Evolutionary conservation across 2,888 invertebrate genomes (phyloP).

Genomic region (Lepas anatifera): DNA sequence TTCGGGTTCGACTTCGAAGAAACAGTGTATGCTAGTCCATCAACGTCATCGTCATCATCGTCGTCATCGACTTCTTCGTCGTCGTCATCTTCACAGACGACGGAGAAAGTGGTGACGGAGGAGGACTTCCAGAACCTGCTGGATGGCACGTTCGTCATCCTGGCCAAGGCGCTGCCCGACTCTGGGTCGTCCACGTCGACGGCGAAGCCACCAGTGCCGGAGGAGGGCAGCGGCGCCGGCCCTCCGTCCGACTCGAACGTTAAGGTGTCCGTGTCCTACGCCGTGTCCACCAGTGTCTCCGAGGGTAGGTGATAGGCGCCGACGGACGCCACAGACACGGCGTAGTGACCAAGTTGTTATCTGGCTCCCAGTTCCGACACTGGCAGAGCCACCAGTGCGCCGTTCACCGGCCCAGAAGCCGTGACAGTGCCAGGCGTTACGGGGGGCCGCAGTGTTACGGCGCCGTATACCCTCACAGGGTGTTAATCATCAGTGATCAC

Average conservation of each 20-base stretch:
- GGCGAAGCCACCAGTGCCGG: background rate
- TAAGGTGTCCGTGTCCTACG: slow-evolving; percentile 10
- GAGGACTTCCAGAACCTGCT: slow-evolving; percentile 6
- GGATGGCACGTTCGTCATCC: slow-evolving; percentile 12
- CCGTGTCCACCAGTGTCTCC: slow-evolving; percentile 6
- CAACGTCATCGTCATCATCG: no score
- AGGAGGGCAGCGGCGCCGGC: background rate
- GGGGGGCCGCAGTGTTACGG: no score
- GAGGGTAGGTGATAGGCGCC: background rate
- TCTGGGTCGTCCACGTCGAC: background rate
- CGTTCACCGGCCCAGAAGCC: no score
- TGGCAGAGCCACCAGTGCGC: no score
- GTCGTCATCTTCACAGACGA: background rate
- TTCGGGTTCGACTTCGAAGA: slow-evolving; percentile 9
- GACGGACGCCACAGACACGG: no score
- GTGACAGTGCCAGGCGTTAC: no score
- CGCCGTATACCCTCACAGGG: no score
- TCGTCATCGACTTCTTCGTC: no score
- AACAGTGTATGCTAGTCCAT: slow-evolving; percentile 7
- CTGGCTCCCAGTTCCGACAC: no score
- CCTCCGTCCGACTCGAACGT: background rate
- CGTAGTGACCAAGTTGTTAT: no score
- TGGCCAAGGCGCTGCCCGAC: background rate
- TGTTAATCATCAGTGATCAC: no score
- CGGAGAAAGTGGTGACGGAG: background rate